Evolutionary conservation across 1,140 invertebrate genomes (phyloP).

Genomic region (Tetramorium alpestre): DNA sequence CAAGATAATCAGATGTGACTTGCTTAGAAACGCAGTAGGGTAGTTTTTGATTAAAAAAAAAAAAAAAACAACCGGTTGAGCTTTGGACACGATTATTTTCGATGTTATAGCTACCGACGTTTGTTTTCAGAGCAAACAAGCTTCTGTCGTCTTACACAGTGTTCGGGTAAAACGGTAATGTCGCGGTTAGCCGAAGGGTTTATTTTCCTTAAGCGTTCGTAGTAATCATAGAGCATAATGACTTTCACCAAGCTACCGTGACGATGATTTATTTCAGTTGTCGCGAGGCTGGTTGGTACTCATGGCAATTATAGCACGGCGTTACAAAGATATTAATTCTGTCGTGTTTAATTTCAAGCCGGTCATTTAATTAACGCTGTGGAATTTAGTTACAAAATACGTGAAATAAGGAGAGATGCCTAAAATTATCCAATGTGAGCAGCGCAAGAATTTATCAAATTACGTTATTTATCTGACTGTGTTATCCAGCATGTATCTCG

Average conservation of each 20-base stretch:
- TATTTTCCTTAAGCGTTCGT: constrained; percentile 45
- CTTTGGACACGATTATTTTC: constrained; percentile 37
- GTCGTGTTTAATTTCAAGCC: constrained; percentile 28
- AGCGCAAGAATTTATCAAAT: neutral
- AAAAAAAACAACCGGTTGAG: neutral
- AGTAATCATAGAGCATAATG: constrained; percentile 42
- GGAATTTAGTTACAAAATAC: neutral
- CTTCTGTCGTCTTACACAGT: constrained; percentile 6
- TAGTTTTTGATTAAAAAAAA: constrained; percentile 17
- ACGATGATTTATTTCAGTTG: constrained; percentile 39
- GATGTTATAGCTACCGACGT: constrained; percentile 20
- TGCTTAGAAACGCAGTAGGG: neutral
- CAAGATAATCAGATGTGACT: neutral
- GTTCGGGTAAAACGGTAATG: constrained; percentile 26
- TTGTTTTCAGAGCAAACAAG: constrained; percentile 50
- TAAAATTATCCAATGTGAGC: neutral
- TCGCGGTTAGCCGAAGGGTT: constrained; percentile 22
- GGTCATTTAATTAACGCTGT: constrained; percentile 3
- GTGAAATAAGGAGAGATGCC: neutral
- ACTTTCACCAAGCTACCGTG: constrained; percentile 25
- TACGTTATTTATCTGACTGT: neutral
- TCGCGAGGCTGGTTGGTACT: constrained; percentile 1
- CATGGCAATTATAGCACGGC: constrained; percentile 13
- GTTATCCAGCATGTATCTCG: neutral
- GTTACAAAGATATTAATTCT: constrained; percentile 34